These are phyloP conservation scores for Albula glossodonta DNA, from an alignment of 2,113 vertebrate species.

Conservation along the genomic window DNA sequence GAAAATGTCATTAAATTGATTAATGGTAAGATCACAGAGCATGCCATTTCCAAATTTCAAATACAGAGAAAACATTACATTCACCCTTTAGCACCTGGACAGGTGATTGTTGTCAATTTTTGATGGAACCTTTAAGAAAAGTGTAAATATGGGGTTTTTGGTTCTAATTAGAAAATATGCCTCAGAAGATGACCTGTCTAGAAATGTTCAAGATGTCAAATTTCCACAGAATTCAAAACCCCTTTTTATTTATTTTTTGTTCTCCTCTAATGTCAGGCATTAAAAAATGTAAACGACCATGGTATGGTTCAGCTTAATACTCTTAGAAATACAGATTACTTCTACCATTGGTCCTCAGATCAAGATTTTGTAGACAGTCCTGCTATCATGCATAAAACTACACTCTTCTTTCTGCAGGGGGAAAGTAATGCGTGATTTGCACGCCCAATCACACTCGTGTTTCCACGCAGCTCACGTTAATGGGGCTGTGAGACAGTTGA, in stretches of 20 bases:
- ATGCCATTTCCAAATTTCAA: too few relatives aligned
- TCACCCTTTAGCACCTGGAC: neutral
- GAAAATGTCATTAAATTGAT: neutral
- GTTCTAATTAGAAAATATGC: neutral
- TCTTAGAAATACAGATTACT: neutral
- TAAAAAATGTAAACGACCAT: neutral
- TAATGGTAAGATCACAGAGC: neutral
- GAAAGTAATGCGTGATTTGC: neutral
- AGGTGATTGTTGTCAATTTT: neutral
- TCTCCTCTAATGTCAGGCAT: too few relatives aligned
- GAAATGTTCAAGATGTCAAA: neutral
- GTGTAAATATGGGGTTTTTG: neutral
- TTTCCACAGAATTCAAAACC: neutral
- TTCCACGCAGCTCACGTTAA: neutral
- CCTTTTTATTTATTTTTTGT: too few relatives aligned
- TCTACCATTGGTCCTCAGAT: neutral
- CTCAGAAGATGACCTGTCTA: neutral
- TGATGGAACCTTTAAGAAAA: neutral
- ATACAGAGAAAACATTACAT: neutral
- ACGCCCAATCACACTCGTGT: neutral
- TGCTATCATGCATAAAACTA: neutral
- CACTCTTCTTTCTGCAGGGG: neutral
- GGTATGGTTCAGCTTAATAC: neutral
- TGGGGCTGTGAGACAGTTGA: neutral
- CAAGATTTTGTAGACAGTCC: neutral